Conservation (phyloP, 2,113 vertebrate genomes). For the Spea multiplicata region DNA sequence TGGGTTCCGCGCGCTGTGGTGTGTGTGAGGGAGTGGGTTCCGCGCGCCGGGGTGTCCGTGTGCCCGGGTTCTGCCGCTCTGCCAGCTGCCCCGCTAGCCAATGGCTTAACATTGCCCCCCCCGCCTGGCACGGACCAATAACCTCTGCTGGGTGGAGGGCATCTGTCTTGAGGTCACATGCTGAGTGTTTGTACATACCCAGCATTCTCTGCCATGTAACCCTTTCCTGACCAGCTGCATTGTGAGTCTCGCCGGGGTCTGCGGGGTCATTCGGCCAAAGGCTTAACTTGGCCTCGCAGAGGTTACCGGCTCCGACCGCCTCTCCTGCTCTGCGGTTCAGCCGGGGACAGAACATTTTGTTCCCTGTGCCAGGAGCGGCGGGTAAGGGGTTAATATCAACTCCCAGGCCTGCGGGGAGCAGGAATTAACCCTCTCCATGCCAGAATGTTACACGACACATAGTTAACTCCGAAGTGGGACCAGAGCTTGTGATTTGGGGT, state of each 20-base stretch:
- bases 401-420: neutral
- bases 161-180: neutral
- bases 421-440: neutral
- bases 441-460: neutral
- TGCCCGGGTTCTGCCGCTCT: neutral
- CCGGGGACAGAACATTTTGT: constrained; percentile 1
- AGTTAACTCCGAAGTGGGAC: too few species aligned
- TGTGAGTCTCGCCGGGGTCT: neutral
- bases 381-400: neutral
- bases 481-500: neutral
- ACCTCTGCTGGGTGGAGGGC: neutral
- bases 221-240: neutral
- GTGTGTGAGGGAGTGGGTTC: neutral
- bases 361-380: neutral
- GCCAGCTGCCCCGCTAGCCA: too few species aligned
- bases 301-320: neutral
- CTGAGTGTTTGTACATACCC: neutral
- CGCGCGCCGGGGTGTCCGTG: neutral
- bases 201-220: constrained; percentile 7
- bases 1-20: neutral
- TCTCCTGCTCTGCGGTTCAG: neutral
- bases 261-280: neutral
- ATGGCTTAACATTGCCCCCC: too few species aligned
- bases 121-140: too few species aligned
- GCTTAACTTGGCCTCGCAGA: neutral